A percentile compares a stretch with the other conserved stretches of the same genome.
Evolutionary conservation across 2,888 invertebrate species (phyloP).

Genomic region (Atherix ibis): DNA sequence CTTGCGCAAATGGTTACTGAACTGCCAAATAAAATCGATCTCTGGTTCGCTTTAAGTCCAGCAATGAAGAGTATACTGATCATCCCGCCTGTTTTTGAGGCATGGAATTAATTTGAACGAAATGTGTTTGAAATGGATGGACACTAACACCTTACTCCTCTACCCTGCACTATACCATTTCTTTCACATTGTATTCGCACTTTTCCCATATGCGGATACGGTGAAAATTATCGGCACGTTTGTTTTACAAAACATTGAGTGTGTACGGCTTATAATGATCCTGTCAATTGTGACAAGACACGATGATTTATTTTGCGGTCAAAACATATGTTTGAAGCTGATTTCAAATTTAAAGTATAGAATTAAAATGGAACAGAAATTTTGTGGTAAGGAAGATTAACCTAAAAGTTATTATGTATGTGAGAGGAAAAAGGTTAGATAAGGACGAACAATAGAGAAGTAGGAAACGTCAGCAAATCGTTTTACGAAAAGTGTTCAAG

Average conservation of each 20-base stretch:
- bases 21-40: too few species aligned
- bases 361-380: not conserved
- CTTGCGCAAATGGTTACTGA: not conserved
- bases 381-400: too few species aligned
- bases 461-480: too few species aligned
- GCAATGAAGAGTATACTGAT: too few species aligned
- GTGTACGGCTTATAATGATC: slow-evolving; percentile 7
- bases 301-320: slow-evolving; percentile 34
- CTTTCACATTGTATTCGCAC: not conserved
- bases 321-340: slow-evolving; percentile 34
- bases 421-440: too few species aligned
- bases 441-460: too few species aligned
- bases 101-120: not conserved
- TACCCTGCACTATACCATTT: not conserved
- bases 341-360: not conserved
- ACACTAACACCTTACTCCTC: too few species aligned
- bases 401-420: too few species aligned
- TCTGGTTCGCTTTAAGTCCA: too few species aligned
- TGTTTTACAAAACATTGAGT: slow-evolving; percentile 3
- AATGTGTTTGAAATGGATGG: not conserved
- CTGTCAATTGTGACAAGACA: slow-evolving; percentile 12
- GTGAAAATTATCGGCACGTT: slow-evolving; percentile 3
- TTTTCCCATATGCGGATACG: not conserved
- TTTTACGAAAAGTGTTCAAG: slow-evolving; percentile 6
- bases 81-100: not conserved